A percentile compares a stretch with the other conserved stretches of the same genome.
Conservation (phyloP, 2,888 invertebrate species). For the Conus canariensis region DNA sequence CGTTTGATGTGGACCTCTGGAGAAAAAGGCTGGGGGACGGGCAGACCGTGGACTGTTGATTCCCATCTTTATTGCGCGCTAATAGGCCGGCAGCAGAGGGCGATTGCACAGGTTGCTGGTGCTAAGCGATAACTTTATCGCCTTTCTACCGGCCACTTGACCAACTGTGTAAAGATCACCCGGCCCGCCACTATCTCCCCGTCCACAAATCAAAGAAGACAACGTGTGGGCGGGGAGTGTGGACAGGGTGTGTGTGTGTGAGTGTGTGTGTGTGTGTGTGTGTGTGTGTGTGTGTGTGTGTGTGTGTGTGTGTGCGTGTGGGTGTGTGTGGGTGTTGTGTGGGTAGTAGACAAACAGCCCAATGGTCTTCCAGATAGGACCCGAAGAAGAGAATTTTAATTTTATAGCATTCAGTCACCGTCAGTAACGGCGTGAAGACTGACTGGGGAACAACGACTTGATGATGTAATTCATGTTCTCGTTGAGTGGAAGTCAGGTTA, state of each 20-base stretch:
- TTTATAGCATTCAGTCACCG: no score
- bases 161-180: background rate
- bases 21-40: background rate
- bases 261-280: background rate
- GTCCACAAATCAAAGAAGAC: background rate
- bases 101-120: background rate
- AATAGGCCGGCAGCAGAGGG: background rate
- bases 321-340: background rate
- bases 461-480: no score
- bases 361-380: background rate
- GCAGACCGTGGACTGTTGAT: background rate
- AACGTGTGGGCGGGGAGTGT: background rate
- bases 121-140: constrained; percentile 1
- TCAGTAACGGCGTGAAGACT: no score
- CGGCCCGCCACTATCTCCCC: background rate
- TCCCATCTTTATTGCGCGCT: constrained; percentile 13
- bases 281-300: background rate
- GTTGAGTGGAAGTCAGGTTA: no score
- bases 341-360: background rate
- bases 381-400: no score
- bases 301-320: background rate
- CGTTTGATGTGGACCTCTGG: constrained; percentile 15
- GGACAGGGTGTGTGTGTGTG: background rate
- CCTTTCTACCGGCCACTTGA: background rate
- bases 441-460: no score